phyloP scores from a whole-genome alignment of 2,113 vertebrate genomes.

The Chlorodrepanis virens region DNA sequence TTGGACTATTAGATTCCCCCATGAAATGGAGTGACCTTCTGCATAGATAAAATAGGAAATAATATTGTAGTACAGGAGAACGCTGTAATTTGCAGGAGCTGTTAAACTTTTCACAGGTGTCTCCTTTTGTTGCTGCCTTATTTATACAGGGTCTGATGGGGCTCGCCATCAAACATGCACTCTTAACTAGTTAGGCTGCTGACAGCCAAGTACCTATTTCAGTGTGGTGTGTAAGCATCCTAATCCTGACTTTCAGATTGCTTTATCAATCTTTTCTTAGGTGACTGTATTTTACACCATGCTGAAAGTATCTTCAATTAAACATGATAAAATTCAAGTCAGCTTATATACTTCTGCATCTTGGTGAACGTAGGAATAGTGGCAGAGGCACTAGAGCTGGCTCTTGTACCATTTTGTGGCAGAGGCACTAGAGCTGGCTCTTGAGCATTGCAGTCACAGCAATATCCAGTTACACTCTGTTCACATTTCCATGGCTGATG shows the following conservation, averaged over 20 bases:
- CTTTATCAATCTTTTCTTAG: background rate
- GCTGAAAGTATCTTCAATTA: background rate
- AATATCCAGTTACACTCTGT: background rate
- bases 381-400: background rate
- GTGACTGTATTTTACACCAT: background rate
- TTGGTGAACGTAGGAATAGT: background rate
- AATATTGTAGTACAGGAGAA: background rate
- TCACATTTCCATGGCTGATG: background rate
- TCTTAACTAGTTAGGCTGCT: background rate
- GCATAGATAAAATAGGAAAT: background rate
- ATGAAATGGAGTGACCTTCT: conserved; percentile 1
- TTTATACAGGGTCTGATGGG: background rate
- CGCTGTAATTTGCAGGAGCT: conserved; percentile 3
- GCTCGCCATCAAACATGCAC: background rate
- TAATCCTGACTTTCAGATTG: background rate
- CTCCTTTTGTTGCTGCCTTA: background rate
- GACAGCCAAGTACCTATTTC: background rate
- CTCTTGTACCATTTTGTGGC: background rate
- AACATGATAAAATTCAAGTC: background rate
- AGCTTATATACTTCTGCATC: background rate
- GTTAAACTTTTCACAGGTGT: background rate
- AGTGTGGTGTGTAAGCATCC: background rate
- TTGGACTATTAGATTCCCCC: background rate
- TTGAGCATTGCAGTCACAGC: background rate
- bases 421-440: background rate